These are phyloP conservation scores for Ibycter americanus DNA, from an alignment of 2,797 vertebrate genomes.

Conservation along the genomic window DNA sequence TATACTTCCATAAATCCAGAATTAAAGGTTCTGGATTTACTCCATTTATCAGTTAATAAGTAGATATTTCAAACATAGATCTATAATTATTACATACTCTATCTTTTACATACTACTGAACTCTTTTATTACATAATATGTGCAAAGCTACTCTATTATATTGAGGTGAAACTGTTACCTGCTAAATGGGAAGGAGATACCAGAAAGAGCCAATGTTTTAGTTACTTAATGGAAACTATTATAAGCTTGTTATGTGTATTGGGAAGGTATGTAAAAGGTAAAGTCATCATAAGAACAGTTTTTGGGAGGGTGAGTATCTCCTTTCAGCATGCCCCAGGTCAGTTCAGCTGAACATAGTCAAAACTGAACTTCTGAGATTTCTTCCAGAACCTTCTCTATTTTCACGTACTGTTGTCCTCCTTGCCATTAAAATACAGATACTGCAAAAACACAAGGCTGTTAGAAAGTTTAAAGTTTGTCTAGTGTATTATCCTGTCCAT, in stretches of 20 bases:
- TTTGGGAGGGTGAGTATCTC: neutral
- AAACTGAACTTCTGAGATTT: neutral
- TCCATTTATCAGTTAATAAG: neutral
- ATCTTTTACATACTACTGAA: neutral
- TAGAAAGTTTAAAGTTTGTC: neutral
- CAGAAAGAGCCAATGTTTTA: neutral
- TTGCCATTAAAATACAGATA: neutral
- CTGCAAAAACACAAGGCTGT: neutral
- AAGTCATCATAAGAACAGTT: neutral
- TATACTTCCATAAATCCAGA: neutral
- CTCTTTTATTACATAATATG: neutral
- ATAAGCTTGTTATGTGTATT: neutral
- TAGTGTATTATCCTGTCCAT: neutral
- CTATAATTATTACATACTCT: neutral
- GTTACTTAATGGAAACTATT: neutral
- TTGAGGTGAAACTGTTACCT: neutral
- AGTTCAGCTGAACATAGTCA: neutral
- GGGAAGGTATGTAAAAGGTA: fast-evolving
- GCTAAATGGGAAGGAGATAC: neutral
- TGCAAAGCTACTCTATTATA: neutral
- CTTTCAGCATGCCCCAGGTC: fast-evolving
- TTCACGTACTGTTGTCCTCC: neutral
- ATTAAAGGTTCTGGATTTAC: neutral
- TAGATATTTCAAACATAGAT: neutral
- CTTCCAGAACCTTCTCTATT: neutral